A percentile compares a stretch with the other conserved stretches of the same genome.
These are phyloP conservation scores for Serripes groenlandicus DNA, from an alignment of 2,888 invertebrate species.

Conservation along the genomic window DNA sequence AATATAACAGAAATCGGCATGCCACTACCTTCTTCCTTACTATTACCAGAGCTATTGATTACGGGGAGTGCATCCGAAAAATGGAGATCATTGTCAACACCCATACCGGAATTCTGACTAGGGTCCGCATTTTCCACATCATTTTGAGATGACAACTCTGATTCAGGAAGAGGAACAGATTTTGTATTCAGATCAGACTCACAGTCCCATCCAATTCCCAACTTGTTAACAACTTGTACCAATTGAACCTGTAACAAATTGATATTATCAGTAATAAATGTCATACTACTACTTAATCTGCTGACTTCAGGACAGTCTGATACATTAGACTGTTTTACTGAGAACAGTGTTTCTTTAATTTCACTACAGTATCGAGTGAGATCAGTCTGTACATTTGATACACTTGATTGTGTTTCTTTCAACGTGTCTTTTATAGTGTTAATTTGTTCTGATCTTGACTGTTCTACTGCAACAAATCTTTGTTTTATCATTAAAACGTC, in stretches of 20 bases:
- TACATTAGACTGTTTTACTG: background rate
- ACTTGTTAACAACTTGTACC: background rate
- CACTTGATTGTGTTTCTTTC: background rate
- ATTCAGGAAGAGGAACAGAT: too few relatives aligned
- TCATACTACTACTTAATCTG: background rate
- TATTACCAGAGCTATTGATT: too few relatives aligned
- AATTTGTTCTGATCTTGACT: background rate
- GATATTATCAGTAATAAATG: background rate
- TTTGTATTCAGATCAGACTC: too few relatives aligned
- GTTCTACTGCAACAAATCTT: slow-evolving; percentile 6
- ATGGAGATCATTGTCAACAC: too few relatives aligned
- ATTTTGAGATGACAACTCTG: too few relatives aligned
- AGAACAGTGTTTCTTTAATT: background rate
- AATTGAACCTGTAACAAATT: background rate
- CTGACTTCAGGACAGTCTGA: too few relatives aligned
- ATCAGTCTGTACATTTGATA: background rate
- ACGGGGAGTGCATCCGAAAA: too few relatives aligned
- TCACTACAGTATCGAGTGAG: background rate
- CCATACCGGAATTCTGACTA: too few relatives aligned
- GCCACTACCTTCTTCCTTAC: too few relatives aligned
- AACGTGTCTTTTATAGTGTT: background rate
- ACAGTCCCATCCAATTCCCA: too few relatives aligned
- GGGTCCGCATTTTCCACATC: too few relatives aligned
- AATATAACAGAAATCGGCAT: too few relatives aligned
- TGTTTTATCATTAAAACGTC: slow-evolving; percentile 9